These are phyloP conservation scores for Microtus obscurus DNA, from an alignment of 2,797 vertebrate genomes.

Conservation along the genomic window DNA sequence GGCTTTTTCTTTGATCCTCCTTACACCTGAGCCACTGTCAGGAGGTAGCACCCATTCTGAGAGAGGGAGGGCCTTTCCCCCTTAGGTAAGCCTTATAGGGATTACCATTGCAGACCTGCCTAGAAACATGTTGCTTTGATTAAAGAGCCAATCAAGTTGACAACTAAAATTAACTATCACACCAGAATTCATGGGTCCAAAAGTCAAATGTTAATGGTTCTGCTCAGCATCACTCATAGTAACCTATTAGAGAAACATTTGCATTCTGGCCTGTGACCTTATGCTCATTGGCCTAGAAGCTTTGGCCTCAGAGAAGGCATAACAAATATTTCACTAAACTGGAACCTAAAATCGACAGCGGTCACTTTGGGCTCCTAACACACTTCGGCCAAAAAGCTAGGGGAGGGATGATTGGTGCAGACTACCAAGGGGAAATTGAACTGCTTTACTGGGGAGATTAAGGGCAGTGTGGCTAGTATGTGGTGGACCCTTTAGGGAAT, in stretches of 20 bases:
- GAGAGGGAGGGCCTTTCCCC: not conserved
- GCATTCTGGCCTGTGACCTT: not conserved
- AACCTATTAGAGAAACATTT: not conserved
- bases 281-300: not conserved
- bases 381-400: not conserved
- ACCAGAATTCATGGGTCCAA: not conserved
- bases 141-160: not conserved
- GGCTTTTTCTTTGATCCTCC: not conserved
- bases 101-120: not conserved
- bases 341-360: not conserved
- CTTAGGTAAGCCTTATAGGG: not conserved
- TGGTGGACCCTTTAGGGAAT: not conserved
- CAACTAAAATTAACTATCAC: not conserved
- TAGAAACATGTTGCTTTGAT: not conserved
- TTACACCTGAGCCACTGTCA: not conserved
- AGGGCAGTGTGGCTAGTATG: not conserved
- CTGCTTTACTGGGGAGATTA: not conserved
- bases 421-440: not conserved
- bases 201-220: not conserved
- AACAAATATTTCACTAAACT: not conserved
- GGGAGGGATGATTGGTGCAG: not conserved
- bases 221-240: no score
- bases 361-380: not conserved
- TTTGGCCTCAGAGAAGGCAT: not conserved
- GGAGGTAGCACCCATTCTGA: not conserved